phyloP scores from a whole-genome alignment of 2,888 invertebrate species.

The Sesia apiformis region DNA sequence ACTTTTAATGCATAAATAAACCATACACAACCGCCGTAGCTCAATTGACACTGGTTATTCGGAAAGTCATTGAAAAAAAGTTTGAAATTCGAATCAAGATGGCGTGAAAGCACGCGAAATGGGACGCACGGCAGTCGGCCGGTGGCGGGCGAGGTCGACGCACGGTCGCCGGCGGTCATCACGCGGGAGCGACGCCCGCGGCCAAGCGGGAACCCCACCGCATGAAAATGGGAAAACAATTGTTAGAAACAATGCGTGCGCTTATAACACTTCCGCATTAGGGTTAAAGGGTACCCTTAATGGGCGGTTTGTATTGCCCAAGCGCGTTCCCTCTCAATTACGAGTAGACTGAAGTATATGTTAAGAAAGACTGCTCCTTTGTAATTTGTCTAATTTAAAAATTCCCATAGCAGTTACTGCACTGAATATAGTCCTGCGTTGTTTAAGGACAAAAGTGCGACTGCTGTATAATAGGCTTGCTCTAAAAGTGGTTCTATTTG shows the following conservation, averaged over 20 bases:
- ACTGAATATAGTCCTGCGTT: no score
- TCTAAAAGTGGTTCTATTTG: no score
- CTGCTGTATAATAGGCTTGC: no score
- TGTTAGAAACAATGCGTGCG: slow-evolving; percentile 45
- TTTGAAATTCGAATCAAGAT: slow-evolving; percentile 22
- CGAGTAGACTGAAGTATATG: no score
- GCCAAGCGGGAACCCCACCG: slow-evolving; percentile 11
- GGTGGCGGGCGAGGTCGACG: slow-evolving; percentile 40
- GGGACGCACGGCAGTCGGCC: slow-evolving; percentile 20
- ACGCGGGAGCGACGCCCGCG: slow-evolving; percentile 31
- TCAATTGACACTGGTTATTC: neutral
- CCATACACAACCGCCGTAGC: neutral
- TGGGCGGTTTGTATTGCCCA: neutral
- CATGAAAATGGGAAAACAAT: slow-evolving; percentile 52
- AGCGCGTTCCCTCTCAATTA: no score
- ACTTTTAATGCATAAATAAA: neutral
- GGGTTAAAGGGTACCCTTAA: neutral
- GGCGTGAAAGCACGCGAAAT: slow-evolving; percentile 25
- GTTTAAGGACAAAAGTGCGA: no score
- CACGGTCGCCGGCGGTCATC: slow-evolving; percentile 42
- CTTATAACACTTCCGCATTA: slow-evolving; percentile 26
- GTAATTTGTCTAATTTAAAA: no score
- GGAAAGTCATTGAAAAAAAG: neutral
- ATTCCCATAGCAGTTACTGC: no score
- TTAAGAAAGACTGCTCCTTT: no score